Percentiles rank a stretch among this genome's conserved stretches.
Evolutionary conservation across 2,113 vertebrate genomes (phyloP).

Genomic region (Hiodon tergisus): DNA sequence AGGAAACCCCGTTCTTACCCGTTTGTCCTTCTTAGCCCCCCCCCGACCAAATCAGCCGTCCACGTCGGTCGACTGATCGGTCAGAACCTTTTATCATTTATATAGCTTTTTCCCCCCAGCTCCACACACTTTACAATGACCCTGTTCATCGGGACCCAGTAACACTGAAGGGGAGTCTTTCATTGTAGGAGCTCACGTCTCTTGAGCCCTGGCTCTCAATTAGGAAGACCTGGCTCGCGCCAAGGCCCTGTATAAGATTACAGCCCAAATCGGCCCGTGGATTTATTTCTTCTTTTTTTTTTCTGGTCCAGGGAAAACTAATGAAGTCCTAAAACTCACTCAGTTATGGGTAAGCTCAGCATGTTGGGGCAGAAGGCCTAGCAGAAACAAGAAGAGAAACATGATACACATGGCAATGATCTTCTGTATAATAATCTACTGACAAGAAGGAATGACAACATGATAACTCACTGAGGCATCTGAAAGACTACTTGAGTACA

Average conservation of each 20-base stretch:
- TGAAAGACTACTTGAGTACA: slow-evolving; percentile 76
- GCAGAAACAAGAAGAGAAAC: slow-evolving; percentile 69
- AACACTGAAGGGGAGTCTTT: slow-evolving; percentile 40
- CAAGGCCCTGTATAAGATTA: slow-evolving; percentile 71
- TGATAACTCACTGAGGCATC: slow-evolving; percentile 85
- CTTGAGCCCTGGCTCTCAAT: slow-evolving; percentile 35
- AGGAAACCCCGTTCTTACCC: neutral
- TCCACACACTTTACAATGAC: slow-evolving; percentile 14
- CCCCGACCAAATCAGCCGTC: neutral
- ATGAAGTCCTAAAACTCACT: slow-evolving; percentile 66
- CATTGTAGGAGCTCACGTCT: slow-evolving; percentile 42
- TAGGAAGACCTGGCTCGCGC: slow-evolving; percentile 65
- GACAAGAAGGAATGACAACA: slow-evolving; percentile 87
- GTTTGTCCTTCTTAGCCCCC: slow-evolving; percentile 1
- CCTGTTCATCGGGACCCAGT: slow-evolving; percentile 28
- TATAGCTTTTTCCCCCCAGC: slow-evolving; percentile 2
- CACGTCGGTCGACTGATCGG: neutral
- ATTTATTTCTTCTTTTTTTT: slow-evolving; percentile 35
- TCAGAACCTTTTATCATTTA: neutral
- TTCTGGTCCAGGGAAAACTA: slow-evolving; percentile 55
- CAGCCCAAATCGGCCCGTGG: slow-evolving; percentile 65
- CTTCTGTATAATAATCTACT: slow-evolving; percentile 84
- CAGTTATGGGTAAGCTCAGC: slow-evolving; percentile 61
- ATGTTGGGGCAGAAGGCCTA: slow-evolving; percentile 48
- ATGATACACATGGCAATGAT: slow-evolving; percentile 81